These are phyloP conservation scores for Anoncus sp. DNA, from an alignment of 2,888 invertebrate species.

Conservation along the genomic window DNA sequence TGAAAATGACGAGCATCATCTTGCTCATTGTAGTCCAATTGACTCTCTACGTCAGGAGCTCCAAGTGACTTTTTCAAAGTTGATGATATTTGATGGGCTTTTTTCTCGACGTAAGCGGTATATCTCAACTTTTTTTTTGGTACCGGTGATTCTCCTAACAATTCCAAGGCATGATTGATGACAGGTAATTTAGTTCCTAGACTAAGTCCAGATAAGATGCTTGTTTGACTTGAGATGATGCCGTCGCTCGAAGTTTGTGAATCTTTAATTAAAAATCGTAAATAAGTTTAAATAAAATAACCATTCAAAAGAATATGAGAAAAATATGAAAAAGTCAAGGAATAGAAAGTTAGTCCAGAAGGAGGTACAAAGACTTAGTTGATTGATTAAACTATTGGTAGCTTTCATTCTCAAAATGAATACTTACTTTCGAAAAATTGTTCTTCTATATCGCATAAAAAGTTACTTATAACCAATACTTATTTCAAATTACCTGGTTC, in stretches of 20 bases:
- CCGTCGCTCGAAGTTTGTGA: slow-evolving; percentile 9
- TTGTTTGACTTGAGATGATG: slow-evolving; percentile 5
- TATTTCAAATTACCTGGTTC: slow-evolving; percentile 4
- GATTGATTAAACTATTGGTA: too few species aligned
- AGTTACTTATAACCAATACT: too few species aligned
- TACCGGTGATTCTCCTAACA: slow-evolving; percentile 22
- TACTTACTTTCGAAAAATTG: too few species aligned
- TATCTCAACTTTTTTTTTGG: slow-evolving; percentile 20
- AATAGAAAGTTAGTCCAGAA: too few species aligned
- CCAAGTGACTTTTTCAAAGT: slow-evolving; percentile 18
- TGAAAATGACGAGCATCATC: slow-evolving; percentile 19
- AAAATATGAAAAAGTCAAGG: too few species aligned
- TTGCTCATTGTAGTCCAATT: slow-evolving; percentile 14
- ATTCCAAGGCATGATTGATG: slow-evolving; percentile 23
- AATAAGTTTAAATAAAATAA: not conserved
- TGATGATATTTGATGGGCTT: slow-evolving; percentile 11
- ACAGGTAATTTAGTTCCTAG: slow-evolving; percentile 20
- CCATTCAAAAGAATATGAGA: not conserved
- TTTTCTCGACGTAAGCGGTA: slow-evolving; percentile 2
- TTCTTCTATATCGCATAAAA: too few species aligned
- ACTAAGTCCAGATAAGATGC: slow-evolving; percentile 17
- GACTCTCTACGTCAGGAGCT: slow-evolving; percentile 6
- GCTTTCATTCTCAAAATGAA: not conserved
- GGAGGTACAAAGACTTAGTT: too few species aligned
- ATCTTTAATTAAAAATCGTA: not conserved